Evolutionary conservation across 2,888 invertebrate genomes (phyloP), one percentile per base, ranked within the genome.

Genomic region (Himalopsyche tibetana): DNA sequence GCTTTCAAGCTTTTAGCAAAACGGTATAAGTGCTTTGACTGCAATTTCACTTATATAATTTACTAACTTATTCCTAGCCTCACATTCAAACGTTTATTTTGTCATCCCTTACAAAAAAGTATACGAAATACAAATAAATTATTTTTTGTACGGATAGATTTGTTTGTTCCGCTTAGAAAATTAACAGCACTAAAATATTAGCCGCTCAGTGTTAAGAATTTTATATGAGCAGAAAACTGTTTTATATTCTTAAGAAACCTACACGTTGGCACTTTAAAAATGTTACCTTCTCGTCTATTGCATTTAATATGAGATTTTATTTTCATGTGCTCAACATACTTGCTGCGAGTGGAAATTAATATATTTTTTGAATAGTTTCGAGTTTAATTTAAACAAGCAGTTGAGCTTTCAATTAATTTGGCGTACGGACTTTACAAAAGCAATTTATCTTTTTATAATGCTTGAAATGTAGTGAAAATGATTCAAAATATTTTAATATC

Each of bases 241-340:
- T 9, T 28, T 69, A 28, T 69, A 28, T 69, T 69, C 28, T 5
- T n/a, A 11, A 69, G 28, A 69, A 69, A 9, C 9, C 28, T 36
- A 69, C 9, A 69, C 69, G 28, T 36, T 5, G 69, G 9, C n/a
- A 56, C 69, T 55, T 56, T 28, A 55, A 45, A 56, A 85, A 87
- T 87, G 85, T 87, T 85, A 83, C 12, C 82, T 38, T 40, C 9
- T 74, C 79, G 87, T 85, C 85, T 85, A 87, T 87, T 85, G 87
- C 85, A 87, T 87, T 85, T 81, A 80, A 87, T 82, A 83, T 87
- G 86, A 84, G 79, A 15, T 74, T 74, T 69, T 28, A 5, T 69
- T 69, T 69, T 69, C 36, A 11, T 9, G 69, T 11, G 28, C 11
- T 69, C 19, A 28, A 4, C 28, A 28, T 69, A 28, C 28, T 69